Evolutionary conservation across 2,797 vertebrate genomes (phyloP).

Genomic region (Pyrocephalus nanus): DNA sequence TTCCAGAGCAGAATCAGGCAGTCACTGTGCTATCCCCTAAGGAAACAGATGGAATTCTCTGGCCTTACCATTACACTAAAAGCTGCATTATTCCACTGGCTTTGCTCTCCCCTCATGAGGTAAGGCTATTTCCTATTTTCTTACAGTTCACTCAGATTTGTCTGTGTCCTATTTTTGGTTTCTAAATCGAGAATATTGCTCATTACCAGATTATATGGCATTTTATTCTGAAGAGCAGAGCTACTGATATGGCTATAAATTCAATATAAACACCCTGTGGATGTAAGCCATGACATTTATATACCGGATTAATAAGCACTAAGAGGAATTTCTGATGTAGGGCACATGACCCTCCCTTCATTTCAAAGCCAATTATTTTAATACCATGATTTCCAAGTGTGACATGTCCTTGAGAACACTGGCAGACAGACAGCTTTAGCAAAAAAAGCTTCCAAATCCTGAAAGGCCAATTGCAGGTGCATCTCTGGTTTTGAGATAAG

Average conservation of each 20-base stretch:
- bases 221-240: conserved; percentile 44
- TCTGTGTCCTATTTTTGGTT: conserved; percentile 10
- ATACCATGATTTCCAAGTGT: background rate
- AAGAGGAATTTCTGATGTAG: conserved; percentile 52
- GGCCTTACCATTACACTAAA: background rate
- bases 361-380: conserved; percentile 49
- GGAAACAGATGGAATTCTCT: background rate
- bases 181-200: conserved; percentile 53
- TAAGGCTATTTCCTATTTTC: background rate
- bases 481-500: background rate
- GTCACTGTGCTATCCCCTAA: background rate
- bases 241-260: conserved; percentile 36
- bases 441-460: background rate
- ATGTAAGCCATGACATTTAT: conserved; percentile 57
- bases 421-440: background rate
- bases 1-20: background rate
- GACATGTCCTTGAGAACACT: background rate
- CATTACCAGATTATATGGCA: conserved; percentile 56
- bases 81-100: background rate
- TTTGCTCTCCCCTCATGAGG: background rate
- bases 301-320: background rate
- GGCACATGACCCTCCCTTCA: background rate
- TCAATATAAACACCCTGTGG: conserved; percentile 30
- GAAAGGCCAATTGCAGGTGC: background rate
- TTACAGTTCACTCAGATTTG: background rate